A percentile compares a stretch with the other conserved stretches of the same genome.
Conservation (phyloP, 2,888 invertebrate species). For the Polymixis lichenea region DNA sequence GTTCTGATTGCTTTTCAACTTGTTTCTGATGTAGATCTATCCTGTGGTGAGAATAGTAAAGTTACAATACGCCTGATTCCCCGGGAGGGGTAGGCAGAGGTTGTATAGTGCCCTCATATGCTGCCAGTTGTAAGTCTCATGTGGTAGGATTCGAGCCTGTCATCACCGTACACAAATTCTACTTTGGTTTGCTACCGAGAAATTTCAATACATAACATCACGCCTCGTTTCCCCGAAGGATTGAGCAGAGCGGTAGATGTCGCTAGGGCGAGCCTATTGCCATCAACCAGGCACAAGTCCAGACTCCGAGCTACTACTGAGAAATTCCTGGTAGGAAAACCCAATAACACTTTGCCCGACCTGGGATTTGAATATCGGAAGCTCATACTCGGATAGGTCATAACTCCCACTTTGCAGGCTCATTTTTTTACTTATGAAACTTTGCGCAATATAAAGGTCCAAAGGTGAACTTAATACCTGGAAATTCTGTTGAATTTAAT, state of each 20-base stretch:
- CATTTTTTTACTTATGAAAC: background rate
- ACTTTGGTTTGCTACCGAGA: background rate
- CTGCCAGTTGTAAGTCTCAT: background rate
- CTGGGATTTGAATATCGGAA: background rate
- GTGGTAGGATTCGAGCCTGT: background rate
- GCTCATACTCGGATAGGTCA: background rate
- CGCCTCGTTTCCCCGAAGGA: too few relatives aligned
- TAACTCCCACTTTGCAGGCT: background rate
- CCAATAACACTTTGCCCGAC: background rate
- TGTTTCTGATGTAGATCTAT: slow-evolving; percentile 57
- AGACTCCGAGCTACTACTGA: too few relatives aligned
- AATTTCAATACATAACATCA: too few relatives aligned
- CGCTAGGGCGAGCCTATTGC: background rate
- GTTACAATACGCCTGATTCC: background rate
- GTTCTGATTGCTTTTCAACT: slow-evolving; percentile 66
- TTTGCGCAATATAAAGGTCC: background rate
- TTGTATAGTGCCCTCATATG: too few relatives aligned
- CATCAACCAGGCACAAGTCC: background rate
- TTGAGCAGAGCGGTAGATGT: too few relatives aligned
- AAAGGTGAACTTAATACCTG: background rate
- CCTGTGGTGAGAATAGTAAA: slow-evolving; percentile 28
- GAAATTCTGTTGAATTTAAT: background rate
- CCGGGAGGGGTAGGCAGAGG: background rate
- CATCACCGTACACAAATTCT: background rate
- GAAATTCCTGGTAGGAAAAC: background rate